Conservation (phyloP, 2,888 invertebrate genomes). For the Hermaeophaga mercurialis region DNA sequence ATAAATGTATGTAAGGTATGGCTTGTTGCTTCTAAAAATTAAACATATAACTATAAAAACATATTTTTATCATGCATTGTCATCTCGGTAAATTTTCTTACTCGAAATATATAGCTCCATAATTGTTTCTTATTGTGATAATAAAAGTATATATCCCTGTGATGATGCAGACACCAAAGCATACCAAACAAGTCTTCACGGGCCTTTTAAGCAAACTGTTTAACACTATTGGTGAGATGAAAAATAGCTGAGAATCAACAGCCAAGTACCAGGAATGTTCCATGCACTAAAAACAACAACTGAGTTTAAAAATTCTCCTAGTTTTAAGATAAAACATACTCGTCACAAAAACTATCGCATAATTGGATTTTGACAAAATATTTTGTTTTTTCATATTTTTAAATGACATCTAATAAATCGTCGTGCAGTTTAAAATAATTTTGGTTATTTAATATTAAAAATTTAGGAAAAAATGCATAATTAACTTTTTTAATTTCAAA, state of each 20-base stretch:
- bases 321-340: too few relatives aligned
- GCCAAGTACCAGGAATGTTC: slow-evolving; percentile 65
- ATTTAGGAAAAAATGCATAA: too few relatives aligned
- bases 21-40: slow-evolving; percentile 1
- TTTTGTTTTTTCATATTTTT: too few relatives aligned
- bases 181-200: slow-evolving; percentile 35
- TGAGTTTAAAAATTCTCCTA: too few relatives aligned
- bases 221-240: slow-evolving; percentile 62
- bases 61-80: slow-evolving; percentile 3
- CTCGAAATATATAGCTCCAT: slow-evolving; percentile 34
- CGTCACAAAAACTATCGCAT: too few relatives aligned
- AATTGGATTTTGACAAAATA: too few relatives aligned
- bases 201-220: slow-evolving; percentile 57
- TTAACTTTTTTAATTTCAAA: too few relatives aligned
- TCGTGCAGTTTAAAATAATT: too few relatives aligned
- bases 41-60: background rate
- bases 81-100: slow-evolving; percentile 22
- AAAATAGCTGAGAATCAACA: slow-evolving; percentile 64
- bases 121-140: slow-evolving; percentile 31
- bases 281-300: slow-evolving; percentile 59
- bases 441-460: too few relatives aligned
- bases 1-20: background rate
- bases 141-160: slow-evolving; percentile 31
- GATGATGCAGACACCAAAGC: slow-evolving; percentile 27
- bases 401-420: too few relatives aligned